Evolutionary conservation across 2,797 vertebrate genomes (phyloP).

Genomic region (Clarias laeviceps): DNA sequence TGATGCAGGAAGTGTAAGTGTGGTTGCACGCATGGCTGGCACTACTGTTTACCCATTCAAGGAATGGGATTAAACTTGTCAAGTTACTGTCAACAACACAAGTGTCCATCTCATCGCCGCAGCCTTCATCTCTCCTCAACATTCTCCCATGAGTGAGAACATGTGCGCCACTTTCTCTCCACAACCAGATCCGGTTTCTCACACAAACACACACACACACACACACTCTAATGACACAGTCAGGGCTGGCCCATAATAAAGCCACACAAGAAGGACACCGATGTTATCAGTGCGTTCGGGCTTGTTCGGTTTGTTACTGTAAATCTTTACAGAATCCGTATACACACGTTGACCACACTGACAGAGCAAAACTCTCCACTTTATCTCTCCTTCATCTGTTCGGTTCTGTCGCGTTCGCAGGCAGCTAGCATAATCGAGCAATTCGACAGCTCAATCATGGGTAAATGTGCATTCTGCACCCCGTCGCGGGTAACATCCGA

Average conservation of each 20-base stretch:
- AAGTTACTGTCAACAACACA: conserved; percentile 82
- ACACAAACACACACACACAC: conserved; percentile 19
- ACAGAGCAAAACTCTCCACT: background rate
- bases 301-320: conserved; percentile 8
- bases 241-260: conserved; percentile 10
- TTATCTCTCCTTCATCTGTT: conserved; percentile 25
- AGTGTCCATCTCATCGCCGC: conserved; percentile 76
- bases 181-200: conserved; percentile 29
- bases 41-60: conserved; percentile 74
- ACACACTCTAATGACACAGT: conserved; percentile 33
- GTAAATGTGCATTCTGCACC: conserved; percentile 36
- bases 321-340: background rate
- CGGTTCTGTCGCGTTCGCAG: conserved; percentile 37
- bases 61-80: conserved; percentile 79
- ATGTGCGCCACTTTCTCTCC: conserved; percentile 62
- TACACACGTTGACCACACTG: background rate
- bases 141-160: conserved; percentile 75
- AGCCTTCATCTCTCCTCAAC: conserved; percentile 73
- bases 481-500: conserved; percentile 48
- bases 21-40: conserved; percentile 72
- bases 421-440: conserved; percentile 44
- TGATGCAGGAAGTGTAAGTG: conserved; percentile 70
- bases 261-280: conserved; percentile 16
- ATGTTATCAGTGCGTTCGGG: background rate
- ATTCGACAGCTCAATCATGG: conserved; percentile 54